phyloP scores from a whole-genome alignment of 92 coral and sea anemone species.

The Palythoa heliodiscus region DNA sequence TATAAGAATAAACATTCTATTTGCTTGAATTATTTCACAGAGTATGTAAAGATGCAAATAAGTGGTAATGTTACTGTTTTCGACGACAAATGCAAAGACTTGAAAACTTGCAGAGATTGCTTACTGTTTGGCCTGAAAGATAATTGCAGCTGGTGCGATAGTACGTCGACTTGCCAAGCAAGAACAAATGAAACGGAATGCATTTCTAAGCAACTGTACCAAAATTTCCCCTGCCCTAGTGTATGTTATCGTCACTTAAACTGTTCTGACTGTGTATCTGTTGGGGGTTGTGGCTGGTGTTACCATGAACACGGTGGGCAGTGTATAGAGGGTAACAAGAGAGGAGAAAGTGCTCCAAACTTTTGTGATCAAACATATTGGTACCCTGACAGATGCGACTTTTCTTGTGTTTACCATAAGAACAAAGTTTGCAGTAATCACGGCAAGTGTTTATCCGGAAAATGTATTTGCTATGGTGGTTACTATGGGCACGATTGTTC shows the following conservation, averaged over 20 bases:
- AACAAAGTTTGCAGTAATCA: constrained; percentile 44
- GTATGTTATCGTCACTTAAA: constrained; percentile 22
- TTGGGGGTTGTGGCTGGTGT: constrained; percentile 61
- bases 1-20: neutral
- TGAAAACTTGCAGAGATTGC: constrained; percentile 54
- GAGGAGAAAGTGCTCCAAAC: constrained; percentile 13
- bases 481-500: constrained; percentile 57
- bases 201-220: neutral
- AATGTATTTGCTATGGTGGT: constrained; percentile 51
- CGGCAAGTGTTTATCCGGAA: constrained; percentile 53
- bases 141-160: constrained; percentile 64
- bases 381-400: constrained; percentile 43
- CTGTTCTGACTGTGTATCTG: constrained; percentile 48
- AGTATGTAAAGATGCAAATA: constrained; percentile 15
- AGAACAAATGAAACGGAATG: constrained; percentile 3
- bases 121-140: constrained; percentile 40
- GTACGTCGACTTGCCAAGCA: constrained; percentile 26
- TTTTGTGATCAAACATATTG: constrained; percentile 45
- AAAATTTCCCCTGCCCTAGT: constrained; percentile 37
- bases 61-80: neutral
- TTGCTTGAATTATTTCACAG: constrained; percentile 40
- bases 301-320: neutral
- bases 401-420: constrained; percentile 36
- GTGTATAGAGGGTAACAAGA: constrained; percentile 46
- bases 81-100: constrained; percentile 24